phyloP scores from a whole-genome alignment of 2,888 invertebrate species.

The Lithophane socia region DNA sequence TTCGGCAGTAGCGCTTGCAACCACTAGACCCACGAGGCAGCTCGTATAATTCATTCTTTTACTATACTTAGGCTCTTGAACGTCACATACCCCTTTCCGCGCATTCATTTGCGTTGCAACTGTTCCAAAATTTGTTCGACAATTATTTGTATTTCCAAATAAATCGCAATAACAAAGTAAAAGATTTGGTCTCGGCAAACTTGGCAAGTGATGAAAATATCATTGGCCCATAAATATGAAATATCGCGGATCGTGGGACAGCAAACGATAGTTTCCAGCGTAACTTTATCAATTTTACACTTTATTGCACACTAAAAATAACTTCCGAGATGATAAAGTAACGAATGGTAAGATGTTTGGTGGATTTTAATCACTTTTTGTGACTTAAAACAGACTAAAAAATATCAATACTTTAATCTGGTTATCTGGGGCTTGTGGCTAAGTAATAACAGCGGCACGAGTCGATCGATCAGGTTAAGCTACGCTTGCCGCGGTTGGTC shows the following conservation, averaged over 20 bases:
- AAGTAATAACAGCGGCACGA: too few relatives aligned
- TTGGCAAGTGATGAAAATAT: slow-evolving; percentile 60
- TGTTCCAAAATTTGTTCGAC: background rate
- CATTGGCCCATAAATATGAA: slow-evolving; percentile 65
- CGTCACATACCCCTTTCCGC: background rate
- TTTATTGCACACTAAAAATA: slow-evolving; percentile 68
- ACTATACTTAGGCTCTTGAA: background rate
- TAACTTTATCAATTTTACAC: slow-evolving; percentile 69
- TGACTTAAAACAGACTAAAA: background rate
- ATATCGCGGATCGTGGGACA: slow-evolving; percentile 52
- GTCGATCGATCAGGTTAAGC: too few relatives aligned
- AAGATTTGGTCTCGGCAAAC: slow-evolving; percentile 40
- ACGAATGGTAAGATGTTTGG: background rate
- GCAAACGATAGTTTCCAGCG: slow-evolving; percentile 62
- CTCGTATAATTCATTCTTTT: background rate
- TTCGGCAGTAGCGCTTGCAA: background rate
- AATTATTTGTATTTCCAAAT: slow-evolving; percentile 9
- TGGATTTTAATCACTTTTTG: slow-evolving; percentile 11
- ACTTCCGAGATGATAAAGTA: slow-evolving; percentile 21
- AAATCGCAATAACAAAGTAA: slow-evolving; percentile 24
- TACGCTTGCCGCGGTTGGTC: too few relatives aligned
- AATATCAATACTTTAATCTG: background rate
- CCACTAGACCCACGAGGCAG: background rate
- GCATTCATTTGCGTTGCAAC: background rate
- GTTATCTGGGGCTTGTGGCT: background rate